A percentile compares a stretch with the other conserved stretches of the same genome.
phyloP scores from a whole-genome alignment of 2,113 vertebrate genomes.

The Catharus minimus region DNA sequence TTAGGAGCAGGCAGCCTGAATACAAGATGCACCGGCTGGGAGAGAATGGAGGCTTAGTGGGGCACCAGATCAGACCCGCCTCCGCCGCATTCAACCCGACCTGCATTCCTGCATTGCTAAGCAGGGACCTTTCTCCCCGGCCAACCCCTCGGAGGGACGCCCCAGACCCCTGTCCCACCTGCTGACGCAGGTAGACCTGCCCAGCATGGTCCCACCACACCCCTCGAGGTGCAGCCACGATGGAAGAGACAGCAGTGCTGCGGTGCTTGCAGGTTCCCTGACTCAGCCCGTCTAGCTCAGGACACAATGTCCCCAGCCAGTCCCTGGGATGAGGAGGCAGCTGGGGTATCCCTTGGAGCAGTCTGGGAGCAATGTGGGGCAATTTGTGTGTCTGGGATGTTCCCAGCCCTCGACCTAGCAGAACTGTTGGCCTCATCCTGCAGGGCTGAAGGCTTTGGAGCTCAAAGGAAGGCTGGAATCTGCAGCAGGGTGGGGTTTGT shows the following conservation, averaged over 20 bases:
- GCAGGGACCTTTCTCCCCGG: constrained; percentile 29
- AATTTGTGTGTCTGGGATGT: fast-evolving
- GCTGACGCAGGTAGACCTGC: constrained; percentile 12
- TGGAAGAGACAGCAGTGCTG: neutral
- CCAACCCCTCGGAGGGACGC: neutral
- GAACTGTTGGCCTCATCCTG: neutral
- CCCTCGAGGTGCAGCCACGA: neutral
- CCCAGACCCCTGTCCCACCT: neutral
- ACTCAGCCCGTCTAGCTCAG: neutral
- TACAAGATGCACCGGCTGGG: constrained; percentile 62
- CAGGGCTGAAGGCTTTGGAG: neutral
- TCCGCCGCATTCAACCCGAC: constrained; percentile 19
- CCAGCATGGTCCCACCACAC: neutral
- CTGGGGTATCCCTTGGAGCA: neutral
- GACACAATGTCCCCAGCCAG: neutral
- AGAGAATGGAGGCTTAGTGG: constrained; percentile 66
- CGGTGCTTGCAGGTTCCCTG: neutral
- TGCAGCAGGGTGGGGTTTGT: neutral
- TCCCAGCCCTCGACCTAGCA: neutral
- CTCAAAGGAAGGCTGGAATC: neutral
- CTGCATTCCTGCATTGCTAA: constrained; percentile 62
- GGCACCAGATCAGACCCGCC: constrained; percentile 59
- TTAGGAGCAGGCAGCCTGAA: constrained; percentile 68
- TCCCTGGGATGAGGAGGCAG: neutral
- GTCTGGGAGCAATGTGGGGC: neutral